Evolutionary conservation across 2,113 vertebrate species (phyloP), one percentile per base, ranked within the genome.

Genomic region (Spheniscus mendiculus): DNA sequence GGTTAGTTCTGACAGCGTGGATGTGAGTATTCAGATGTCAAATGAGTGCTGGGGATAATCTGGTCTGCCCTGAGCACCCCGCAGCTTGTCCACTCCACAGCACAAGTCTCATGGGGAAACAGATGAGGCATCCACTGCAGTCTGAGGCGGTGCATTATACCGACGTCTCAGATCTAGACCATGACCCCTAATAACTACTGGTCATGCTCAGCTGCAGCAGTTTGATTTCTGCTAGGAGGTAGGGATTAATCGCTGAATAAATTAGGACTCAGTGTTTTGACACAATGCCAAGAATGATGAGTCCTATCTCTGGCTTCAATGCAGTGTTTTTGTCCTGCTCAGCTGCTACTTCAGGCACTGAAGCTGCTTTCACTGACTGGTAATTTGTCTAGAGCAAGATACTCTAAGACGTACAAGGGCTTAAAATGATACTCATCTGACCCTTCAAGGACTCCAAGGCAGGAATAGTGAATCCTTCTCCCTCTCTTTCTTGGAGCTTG

Each of bases 171-270:
- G 58, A 38, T 42, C n/a, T 44, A 9, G 1, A 49, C 14, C 32
- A 34, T n/a, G 42, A 58, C 22, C 27, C 20, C 62, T 92, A 61
- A 36, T 29, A 90, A 50, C 34, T 32, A 30, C 26, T 25, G 53
- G 62, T 88, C 86, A 65, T 34, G 34, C 85, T 80, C 45, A 86
- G 58, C 44, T 65, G 74, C 49, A 69, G 53, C 1, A 2, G 44
- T 90, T 65, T 87, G 74, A 55, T 85, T 93, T 94, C 92, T 85
- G 47, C 44, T 71, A 25, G 44, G 79, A 94, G 56, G 38, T 12
- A 70, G 52, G 32, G 34, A 79, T 88, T 90, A 92, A 91, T 53
- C 0, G 0, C 15, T 73, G 84, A 74, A 79, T 90, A 93, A 85
- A 95, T 94, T 76, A 87, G 52, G 56, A 42, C 7, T 55, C 30